phyloP scores from a whole-genome alignment of 2,888 invertebrate species.

The Listrodromus nycthemerus region DNA sequence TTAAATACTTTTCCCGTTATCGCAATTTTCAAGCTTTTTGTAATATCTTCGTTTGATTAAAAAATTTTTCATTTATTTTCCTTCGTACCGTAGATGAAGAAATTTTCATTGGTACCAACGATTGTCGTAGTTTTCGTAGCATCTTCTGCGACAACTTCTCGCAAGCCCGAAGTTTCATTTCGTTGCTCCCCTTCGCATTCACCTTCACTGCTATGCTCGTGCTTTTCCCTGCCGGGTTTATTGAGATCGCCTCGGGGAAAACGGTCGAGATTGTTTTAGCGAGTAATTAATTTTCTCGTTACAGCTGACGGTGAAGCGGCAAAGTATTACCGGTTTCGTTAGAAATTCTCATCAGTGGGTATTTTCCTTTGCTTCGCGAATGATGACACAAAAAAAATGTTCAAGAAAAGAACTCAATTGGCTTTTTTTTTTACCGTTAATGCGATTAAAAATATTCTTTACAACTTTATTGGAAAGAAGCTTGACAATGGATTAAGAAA shows the following conservation, averaged over 20 bases:
- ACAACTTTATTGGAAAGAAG: neutral
- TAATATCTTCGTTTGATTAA: neutral
- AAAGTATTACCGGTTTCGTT: constrained; percentile 4
- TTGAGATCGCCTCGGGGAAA: constrained; percentile 42
- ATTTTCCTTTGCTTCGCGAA: neutral
- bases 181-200: constrained; percentile 12
- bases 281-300: constrained; percentile 44
- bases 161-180: constrained; percentile 27
- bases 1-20: neutral
- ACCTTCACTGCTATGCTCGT: neutral
- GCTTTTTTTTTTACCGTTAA: neutral
- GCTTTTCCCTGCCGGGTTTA: constrained; percentile 22
- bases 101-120: constrained; percentile 1
- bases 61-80: neutral
- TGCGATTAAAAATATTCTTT: neutral
- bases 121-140: neutral
- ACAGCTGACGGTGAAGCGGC: neutral
- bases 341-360: neutral
- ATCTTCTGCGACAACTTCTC: constrained; percentile 13
- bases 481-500: neutral
- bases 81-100: neutral
- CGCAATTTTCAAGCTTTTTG: neutral
- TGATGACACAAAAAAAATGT: neutral
- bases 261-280: constrained; percentile 18
- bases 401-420: neutral